These are phyloP conservation scores for Aspidiotus destructor DNA, from an alignment of 2,888 invertebrate species.

Conservation along the genomic window DNA sequence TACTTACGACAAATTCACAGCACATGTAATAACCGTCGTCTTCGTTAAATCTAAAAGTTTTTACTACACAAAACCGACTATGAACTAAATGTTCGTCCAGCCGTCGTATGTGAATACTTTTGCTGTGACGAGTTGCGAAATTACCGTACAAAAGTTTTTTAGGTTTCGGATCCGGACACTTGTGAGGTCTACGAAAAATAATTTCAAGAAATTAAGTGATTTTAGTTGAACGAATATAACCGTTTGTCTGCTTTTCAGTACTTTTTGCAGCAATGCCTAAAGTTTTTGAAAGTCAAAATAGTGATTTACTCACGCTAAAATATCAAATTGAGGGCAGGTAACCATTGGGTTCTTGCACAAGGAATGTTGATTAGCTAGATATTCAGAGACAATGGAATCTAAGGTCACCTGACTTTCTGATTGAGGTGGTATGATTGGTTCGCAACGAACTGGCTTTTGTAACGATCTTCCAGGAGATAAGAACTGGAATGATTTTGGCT, in stretches of 20 bases:
- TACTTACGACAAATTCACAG: slow-evolving; percentile 51
- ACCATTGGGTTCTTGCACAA: slow-evolving; percentile 95
- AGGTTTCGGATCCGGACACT: slow-evolving; percentile 81
- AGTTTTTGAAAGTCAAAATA: neutral
- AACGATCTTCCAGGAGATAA: slow-evolving; percentile 21
- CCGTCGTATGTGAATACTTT: slow-evolving; percentile 51
- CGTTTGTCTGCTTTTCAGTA: neutral
- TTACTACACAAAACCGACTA: slow-evolving; percentile 66
- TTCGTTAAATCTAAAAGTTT: slow-evolving; percentile 59
- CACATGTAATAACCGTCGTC: slow-evolving; percentile 67
- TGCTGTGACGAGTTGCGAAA: slow-evolving; percentile 54
- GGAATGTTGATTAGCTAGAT: slow-evolving; percentile 95
- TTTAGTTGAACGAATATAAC: slow-evolving; percentile 14
- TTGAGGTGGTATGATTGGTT: slow-evolving; percentile 17
- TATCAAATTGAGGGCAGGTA: slow-evolving; percentile 91
- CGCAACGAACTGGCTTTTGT: slow-evolving; percentile 20
- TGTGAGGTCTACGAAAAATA: slow-evolving; percentile 65
- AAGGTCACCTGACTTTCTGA: slow-evolving; percentile 52
- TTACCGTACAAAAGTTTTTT: slow-evolving; percentile 58
- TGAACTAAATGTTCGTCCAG: slow-evolving; percentile 74
- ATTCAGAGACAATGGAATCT: slow-evolving; percentile 90
- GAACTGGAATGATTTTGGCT: slow-evolving; percentile 10
- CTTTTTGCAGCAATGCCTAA: too few relatives aligned
- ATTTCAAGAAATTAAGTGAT: neutral
- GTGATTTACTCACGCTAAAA: slow-evolving; percentile 61